Conservation (phyloP, 1,140 invertebrate species). For the Oscheius sp. region DNA sequence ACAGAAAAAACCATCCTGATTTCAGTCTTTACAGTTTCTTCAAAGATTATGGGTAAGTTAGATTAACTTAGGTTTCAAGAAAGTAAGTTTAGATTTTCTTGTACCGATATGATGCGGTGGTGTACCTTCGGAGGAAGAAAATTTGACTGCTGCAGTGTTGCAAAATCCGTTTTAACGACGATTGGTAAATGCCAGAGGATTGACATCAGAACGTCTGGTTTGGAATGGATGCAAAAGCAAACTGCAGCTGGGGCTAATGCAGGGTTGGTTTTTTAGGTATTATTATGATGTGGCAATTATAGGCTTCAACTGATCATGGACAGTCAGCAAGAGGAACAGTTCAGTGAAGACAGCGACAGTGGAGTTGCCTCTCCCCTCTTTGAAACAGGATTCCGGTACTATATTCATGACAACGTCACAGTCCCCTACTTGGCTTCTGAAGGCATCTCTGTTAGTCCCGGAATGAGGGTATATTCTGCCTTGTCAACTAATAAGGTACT, state of each 20-base stretch:
- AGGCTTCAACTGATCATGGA: slow-evolving; percentile 57
- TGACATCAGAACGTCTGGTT: slow-evolving; percentile 31
- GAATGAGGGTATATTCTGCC: slow-evolving; percentile 51
- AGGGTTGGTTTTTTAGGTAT: no score
- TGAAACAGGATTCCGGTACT: slow-evolving; percentile 53
- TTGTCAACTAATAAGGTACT: slow-evolving; percentile 51
- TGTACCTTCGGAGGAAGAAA: slow-evolving; percentile 52
- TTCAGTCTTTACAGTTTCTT: slow-evolving; percentile 56
- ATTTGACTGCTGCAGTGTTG: slow-evolving; percentile 54
- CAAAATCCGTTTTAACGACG: slow-evolving; percentile 49
- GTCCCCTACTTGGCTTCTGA: slow-evolving; percentile 53
- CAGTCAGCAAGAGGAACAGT: slow-evolving; percentile 54
- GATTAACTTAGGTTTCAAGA: neutral
- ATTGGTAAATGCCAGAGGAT: slow-evolving; percentile 48
- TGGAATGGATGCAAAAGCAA: slow-evolving; percentile 46
- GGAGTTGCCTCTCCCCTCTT: slow-evolving; percentile 25
- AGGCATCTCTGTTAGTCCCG: slow-evolving; percentile 57
- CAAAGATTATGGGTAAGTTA: slow-evolving; percentile 38
- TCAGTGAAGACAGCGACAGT: slow-evolving; percentile 7
- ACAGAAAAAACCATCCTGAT: slow-evolving; percentile 32
- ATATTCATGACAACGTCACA: slow-evolving; percentile 46
- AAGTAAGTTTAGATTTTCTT: slow-evolving; percentile 14
- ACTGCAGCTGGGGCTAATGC: slow-evolving; percentile 45
- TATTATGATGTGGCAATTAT: no score
- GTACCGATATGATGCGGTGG: slow-evolving; percentile 49